phyloP scores from a whole-genome alignment of 2,113 vertebrate species.

The Cavia porcellus region DNA sequence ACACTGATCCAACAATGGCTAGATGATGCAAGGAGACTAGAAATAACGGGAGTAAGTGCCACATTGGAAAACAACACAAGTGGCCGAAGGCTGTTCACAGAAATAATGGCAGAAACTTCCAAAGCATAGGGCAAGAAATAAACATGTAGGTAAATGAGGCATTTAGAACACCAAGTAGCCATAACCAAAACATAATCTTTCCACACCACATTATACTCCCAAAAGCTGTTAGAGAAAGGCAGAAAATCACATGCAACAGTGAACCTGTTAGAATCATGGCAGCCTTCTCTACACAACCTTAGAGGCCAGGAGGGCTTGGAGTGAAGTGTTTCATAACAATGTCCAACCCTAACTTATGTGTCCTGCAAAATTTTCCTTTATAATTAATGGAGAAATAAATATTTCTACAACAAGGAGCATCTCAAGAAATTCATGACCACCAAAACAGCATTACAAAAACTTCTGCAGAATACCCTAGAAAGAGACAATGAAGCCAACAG shows the following conservation, averaged over 20 bases:
- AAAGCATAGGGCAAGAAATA: neutral
- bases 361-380: neutral
- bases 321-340: neutral
- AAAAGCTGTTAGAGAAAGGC: too few relatives aligned
- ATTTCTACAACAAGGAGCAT: neutral
- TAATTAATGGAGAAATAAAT: neutral
- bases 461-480: neutral
- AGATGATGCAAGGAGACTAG: neutral
- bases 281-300: neutral
- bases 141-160: neutral
- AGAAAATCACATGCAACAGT: too few relatives aligned
- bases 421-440: neutral
- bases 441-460: neutral
- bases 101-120: neutral
- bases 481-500: neutral
- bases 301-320: neutral
- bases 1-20: neutral
- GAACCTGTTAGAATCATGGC: neutral
- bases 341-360: neutral
- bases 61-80: neutral
- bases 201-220: too few relatives aligned
- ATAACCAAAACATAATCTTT: too few relatives aligned
- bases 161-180: neutral
- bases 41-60: too few relatives aligned
- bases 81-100: neutral